Base-by-base conservation (phyloP, 2,797 vertebrate species). In the Prunella strophiata region DNA sequence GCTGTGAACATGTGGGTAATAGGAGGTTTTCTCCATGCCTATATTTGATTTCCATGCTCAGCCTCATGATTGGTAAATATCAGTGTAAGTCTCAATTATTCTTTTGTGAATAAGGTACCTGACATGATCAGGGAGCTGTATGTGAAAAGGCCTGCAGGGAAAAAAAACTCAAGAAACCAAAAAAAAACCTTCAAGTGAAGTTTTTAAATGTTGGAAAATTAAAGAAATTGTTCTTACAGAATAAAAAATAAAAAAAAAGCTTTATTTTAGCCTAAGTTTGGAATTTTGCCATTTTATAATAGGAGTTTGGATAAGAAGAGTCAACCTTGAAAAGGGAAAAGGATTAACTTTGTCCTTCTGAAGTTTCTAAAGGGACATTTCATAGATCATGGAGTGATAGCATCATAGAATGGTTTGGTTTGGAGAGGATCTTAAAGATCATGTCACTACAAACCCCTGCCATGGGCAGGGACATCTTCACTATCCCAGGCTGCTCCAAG, bases 1-100 rank as follows among this genome's bases (percentile, higher is more conserved):
- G 94, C 96, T 97, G 96, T 95, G 97, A 96, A 82, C 96, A 97
- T 97, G 97, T 94, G 94, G 95, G 89, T 90, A 72, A 82, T 89
- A 93, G 90, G 94, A 92, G 47, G 36, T 51, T 94, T 95, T 74
- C 73, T 51, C 45, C 51, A 43, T 81, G 85, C 82, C 73, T 96
- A n/a, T 93, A 51, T 75, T 91, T 91, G 45, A 81, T 95, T 91
- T 95, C 89, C 45, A 43, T 42, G 78, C 40, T 75, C 45, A 82
- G 52, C 47, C 50, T 95, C 74, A 45, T 81, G 91, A n/a, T 92
- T 96, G 83, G 52, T 77, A 93, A 94, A 82, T 85, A 66, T 22
- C 40, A 58, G 17, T 38, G 23, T 38, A 80, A 26, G 16, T 40
- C 68, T 94, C 84, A 76, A 40, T 96, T 94, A 93, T 71, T 94